A percentile compares a stretch with the other conserved stretches of the same genome.
Evolutionary conservation across 2,888 invertebrate species (phyloP).

Genomic region (Euplagia quadripunctaria): DNA sequence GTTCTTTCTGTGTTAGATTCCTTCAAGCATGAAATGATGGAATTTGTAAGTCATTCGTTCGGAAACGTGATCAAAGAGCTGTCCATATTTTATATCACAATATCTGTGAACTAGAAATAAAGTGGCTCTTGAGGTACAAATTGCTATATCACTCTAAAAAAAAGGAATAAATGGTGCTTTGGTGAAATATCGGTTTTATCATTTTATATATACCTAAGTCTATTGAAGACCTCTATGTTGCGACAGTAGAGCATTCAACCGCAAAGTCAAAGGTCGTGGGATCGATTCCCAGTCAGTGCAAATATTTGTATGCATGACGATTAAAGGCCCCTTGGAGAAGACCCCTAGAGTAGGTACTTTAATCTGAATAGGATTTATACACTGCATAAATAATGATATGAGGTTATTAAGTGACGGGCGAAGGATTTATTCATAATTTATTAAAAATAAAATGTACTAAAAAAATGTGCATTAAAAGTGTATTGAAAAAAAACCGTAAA

Average conservation of each 20-base stretch:
- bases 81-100: slow-evolving; percentile 5
- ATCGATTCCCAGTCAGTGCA: background rate
- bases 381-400: background rate
- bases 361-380: background rate
- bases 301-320: too few species aligned
- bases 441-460: too few species aligned
- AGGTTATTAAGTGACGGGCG: too few species aligned
- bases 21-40: slow-evolving; percentile 8
- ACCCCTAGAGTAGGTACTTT: background rate
- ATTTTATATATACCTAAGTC: background rate
- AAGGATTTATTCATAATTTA: too few species aligned
- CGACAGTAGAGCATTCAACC: background rate
- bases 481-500: too few species aligned
- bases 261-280: background rate
- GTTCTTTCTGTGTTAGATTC: background rate
- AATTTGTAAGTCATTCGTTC: slow-evolving; percentile 3
- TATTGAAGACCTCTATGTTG: background rate
- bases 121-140: background rate
- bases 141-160: background rate
- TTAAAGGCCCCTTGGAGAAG: background rate
- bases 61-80: slow-evolving; percentile 12
- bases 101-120: slow-evolving; percentile 5
- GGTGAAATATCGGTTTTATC: background rate
- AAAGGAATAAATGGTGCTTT: background rate
- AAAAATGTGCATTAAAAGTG: too few species aligned